Evolutionary conservation across 2,113 vertebrate species (phyloP).

Genomic region (Engraulis encrasicolus): DNA sequence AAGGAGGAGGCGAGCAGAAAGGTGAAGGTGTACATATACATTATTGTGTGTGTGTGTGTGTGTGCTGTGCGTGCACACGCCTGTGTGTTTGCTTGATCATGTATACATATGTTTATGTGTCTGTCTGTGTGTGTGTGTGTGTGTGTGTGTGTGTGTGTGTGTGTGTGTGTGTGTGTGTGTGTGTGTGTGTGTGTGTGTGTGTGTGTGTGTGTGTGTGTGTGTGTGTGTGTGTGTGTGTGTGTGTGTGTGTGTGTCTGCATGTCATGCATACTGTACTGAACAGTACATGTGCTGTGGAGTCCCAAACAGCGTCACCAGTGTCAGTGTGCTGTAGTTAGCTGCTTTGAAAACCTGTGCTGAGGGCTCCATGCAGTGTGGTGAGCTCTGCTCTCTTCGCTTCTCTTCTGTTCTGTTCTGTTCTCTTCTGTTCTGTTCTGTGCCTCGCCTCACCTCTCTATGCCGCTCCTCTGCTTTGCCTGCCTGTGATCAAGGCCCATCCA

Average conservation of each 20-base stretch:
- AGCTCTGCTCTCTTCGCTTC: too few species aligned
- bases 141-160: slow-evolving; percentile 60
- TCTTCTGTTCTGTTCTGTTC: too few species aligned
- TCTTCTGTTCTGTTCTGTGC: too few species aligned
- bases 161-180: slow-evolving; percentile 57
- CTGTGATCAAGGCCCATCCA: background rate
- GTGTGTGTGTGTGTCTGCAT: slow-evolving; percentile 58
- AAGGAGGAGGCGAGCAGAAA: too few species aligned
- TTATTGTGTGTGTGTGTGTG: slow-evolving; percentile 21
- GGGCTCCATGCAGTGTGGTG: background rate
- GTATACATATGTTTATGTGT: slow-evolving; percentile 35
- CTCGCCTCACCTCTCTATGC: background rate
- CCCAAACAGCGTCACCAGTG: background rate
- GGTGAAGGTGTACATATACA: too few species aligned
- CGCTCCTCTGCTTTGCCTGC: background rate
- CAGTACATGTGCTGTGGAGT: background rate
- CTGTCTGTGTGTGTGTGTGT: background rate
- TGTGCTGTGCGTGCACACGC: slow-evolving; percentile 41
- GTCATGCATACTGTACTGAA: too few species aligned
- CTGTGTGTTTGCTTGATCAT: slow-evolving; percentile 52
- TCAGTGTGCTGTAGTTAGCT: slow-evolving; percentile 28
- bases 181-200: slow-evolving; percentile 43
- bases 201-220: background rate
- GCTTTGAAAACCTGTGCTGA: slow-evolving; percentile 34
- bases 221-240: slow-evolving; percentile 57